Conservation (phyloP, 1,140 invertebrate genomes). For the Octopus bimaculoides region DNA sequence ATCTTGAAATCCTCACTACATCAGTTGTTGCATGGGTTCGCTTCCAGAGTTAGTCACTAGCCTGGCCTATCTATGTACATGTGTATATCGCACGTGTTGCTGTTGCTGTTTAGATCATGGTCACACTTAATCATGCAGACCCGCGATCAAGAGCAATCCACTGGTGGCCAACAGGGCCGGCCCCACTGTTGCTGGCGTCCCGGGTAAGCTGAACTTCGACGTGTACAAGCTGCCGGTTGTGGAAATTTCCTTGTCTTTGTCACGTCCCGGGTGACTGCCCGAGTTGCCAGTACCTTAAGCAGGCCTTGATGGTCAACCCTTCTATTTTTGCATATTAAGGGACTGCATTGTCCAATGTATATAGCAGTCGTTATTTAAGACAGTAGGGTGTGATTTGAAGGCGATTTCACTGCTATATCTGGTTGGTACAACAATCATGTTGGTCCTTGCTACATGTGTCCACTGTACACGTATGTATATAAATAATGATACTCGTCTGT, state of each 20-base stretch:
- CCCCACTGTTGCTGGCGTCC: neutral
- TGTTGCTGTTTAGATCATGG: neutral
- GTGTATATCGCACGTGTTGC: neutral
- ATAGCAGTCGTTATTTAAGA: no score
- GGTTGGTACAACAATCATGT: no score
- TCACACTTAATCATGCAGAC: neutral
- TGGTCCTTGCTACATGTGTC: no score
- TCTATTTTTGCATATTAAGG: neutral
- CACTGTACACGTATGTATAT: no score
- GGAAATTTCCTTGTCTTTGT: neutral
- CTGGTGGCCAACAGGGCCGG: neutral
- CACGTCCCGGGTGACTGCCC: neutral
- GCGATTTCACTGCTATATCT: no score
- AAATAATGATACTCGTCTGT: no score
- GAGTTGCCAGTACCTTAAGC: no score
- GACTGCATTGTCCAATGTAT: slow-evolving; percentile 14
- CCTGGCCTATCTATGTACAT: no score
- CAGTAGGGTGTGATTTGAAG: no score
- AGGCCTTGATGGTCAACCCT: neutral
- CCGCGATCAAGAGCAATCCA: neutral
- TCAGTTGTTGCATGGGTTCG: no score
- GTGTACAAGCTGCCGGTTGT: neutral
- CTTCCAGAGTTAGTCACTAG: no score
- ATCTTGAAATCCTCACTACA: no score
- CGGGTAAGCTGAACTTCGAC: neutral